A percentile compares a stretch with the other conserved stretches of the same genome.
Conservation (phyloP, 2,888 invertebrate species). For the Hyles lineata region DNA sequence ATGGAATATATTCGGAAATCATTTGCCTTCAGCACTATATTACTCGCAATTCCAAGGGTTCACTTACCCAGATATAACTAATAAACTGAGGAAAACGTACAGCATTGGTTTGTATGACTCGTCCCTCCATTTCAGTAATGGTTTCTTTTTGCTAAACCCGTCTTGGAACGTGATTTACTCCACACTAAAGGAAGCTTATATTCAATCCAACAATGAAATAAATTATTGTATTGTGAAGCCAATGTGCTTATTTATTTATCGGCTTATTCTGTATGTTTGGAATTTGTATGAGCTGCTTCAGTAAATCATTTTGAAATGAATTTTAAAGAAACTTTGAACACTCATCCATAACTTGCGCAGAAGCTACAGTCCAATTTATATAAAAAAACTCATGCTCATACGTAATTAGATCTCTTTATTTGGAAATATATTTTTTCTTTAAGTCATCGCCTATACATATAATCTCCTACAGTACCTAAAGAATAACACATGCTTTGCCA, state of each 20-base stretch:
- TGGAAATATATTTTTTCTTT: no score
- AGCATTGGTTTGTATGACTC: slow-evolving; percentile 22
- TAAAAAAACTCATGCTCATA: no score
- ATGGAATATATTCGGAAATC: neutral
- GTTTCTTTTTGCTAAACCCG: slow-evolving; percentile 18
- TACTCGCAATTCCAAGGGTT: neutral
- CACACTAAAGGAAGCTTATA: slow-evolving; percentile 5
- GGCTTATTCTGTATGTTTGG: neutral
- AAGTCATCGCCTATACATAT: no score
- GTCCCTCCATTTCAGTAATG: slow-evolving; percentile 8
- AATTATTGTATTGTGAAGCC: neutral
- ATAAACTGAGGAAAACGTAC: slow-evolving; percentile 9
- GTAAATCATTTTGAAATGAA: no score
- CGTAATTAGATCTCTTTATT: no score
- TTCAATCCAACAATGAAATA: slow-evolving; percentile 12
- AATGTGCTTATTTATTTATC: neutral
- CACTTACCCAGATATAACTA: slow-evolving; percentile 5
- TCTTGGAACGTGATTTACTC: slow-evolving; percentile 6
- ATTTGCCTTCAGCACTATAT: slow-evolving; percentile 12
- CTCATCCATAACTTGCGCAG: no score
- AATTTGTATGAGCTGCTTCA: no score
- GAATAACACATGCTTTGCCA: no score
- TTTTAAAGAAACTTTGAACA: no score
- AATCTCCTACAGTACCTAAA: no score
- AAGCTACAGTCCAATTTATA: no score